Evolutionary conservation across 2,797 vertebrate species (phyloP).

Genomic region (Melopsittacus undulatus): DNA sequence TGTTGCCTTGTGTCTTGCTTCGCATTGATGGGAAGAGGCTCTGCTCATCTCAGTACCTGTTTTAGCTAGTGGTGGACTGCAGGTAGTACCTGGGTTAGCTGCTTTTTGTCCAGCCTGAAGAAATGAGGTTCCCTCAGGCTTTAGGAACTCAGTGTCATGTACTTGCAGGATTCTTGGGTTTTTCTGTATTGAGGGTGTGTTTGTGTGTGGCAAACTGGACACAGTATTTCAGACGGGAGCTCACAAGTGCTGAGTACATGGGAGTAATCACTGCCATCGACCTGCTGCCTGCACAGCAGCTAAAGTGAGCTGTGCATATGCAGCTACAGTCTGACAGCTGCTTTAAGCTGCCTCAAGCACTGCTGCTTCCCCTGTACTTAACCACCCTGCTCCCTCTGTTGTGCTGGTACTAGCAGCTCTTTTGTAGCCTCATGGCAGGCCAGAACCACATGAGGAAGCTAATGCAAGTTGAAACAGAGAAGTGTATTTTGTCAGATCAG

Average conservation of each 20-base stretch:
- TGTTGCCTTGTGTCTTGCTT: neutral
- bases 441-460: neutral
- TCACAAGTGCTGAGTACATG: neutral
- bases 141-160: neutral
- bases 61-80: neutral
- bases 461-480: neutral
- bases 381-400: neutral
- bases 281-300: neutral
- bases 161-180: neutral
- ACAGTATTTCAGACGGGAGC: neutral
- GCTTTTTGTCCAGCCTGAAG: neutral
- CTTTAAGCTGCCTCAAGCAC: neutral
- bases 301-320: rapidly evolving
- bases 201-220: neutral
- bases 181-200: neutral
- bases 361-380: neutral
- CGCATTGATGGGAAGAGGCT: neutral
- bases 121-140: neutral
- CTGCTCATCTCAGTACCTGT: neutral
- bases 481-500: neutral
- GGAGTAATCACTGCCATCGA: rapidly evolving
- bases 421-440: neutral
- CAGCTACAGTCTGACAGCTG: rapidly evolving
- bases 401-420: neutral
- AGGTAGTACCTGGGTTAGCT: neutral